Percentiles rank a stretch among this genome's conserved stretches.
Conservation (phyloP, 2,797 vertebrate species). For the Varecia variegata region DNA sequence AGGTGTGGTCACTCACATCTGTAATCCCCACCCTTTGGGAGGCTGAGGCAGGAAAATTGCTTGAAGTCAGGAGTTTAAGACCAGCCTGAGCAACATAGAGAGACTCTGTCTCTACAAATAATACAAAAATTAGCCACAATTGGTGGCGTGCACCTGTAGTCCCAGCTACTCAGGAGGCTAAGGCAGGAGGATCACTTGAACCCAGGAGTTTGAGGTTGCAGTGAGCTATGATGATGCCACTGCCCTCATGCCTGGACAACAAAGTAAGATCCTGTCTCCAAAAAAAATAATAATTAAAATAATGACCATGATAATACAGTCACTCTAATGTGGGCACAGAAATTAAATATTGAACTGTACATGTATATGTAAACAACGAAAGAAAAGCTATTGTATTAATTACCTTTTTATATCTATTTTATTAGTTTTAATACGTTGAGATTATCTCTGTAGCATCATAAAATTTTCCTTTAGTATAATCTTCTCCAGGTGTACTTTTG, state of each 20-base stretch:
- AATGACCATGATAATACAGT: neutral
- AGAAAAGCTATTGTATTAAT: neutral
- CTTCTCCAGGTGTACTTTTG: neutral
- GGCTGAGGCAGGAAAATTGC: neutral
- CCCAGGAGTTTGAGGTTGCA: neutral
- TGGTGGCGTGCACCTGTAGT: neutral
- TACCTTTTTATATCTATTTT: neutral
- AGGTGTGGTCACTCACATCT: neutral
- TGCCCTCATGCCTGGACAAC: neutral
- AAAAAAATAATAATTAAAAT: neutral
- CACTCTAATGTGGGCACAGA: neutral
- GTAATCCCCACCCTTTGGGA: neutral
- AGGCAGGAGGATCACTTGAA: neutral
- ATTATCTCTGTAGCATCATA: neutral
- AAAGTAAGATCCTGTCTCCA: neutral
- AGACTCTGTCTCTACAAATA: neutral
- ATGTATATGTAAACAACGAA: neutral
- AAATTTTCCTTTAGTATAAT: neutral
- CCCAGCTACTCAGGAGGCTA: neutral
- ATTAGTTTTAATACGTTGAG: neutral
- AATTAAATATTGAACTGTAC: neutral
- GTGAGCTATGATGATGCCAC: neutral
- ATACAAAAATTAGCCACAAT: neutral
- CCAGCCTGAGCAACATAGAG: neutral
- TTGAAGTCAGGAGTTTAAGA: neutral